Conservation (phyloP, 2,888 invertebrate species). For the Trimorus sp. region DNA sequence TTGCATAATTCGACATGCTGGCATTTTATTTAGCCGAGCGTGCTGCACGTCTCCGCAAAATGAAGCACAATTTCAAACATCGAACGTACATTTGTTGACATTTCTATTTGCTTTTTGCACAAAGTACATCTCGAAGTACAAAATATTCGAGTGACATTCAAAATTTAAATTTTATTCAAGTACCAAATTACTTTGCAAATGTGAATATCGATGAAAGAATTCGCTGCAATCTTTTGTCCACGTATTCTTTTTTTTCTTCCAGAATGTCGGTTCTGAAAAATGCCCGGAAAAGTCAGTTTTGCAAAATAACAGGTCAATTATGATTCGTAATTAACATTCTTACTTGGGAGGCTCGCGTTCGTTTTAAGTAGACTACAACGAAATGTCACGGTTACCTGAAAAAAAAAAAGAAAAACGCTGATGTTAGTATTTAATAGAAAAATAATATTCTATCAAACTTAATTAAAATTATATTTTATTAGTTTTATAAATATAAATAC, state of each 20-base stretch:
- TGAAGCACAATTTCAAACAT: slow-evolving; percentile 49
- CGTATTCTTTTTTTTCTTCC: neutral
- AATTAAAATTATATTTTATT: too few relatives aligned
- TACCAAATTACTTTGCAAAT: slow-evolving; percentile 41
- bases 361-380: too few relatives aligned
- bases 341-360: too few relatives aligned
- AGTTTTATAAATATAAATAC: too few relatives aligned
- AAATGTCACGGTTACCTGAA: too few relatives aligned
- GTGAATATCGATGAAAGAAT: slow-evolving; percentile 41
- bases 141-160: slow-evolving; percentile 48
- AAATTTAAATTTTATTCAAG: slow-evolving; percentile 46
- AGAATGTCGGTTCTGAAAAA: neutral
- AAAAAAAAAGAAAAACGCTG: too few relatives aligned
- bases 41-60: slow-evolving; percentile 4
- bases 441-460: too few relatives aligned
- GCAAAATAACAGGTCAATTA: too few relatives aligned
- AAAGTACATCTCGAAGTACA: slow-evolving; percentile 39
- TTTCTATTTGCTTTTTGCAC: slow-evolving; percentile 46
- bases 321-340: too few relatives aligned
- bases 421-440: too few relatives aligned
- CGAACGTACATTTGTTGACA: slow-evolving; percentile 50
- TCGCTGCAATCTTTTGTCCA: too few relatives aligned
- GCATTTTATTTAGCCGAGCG: slow-evolving; percentile 30
- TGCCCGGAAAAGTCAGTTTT: too few relatives aligned
- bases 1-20: slow-evolving; percentile 45